These are phyloP conservation scores for Neodon shergylaensis DNA, from an alignment of 2,113 vertebrate genomes.

Conservation along the genomic window DNA sequence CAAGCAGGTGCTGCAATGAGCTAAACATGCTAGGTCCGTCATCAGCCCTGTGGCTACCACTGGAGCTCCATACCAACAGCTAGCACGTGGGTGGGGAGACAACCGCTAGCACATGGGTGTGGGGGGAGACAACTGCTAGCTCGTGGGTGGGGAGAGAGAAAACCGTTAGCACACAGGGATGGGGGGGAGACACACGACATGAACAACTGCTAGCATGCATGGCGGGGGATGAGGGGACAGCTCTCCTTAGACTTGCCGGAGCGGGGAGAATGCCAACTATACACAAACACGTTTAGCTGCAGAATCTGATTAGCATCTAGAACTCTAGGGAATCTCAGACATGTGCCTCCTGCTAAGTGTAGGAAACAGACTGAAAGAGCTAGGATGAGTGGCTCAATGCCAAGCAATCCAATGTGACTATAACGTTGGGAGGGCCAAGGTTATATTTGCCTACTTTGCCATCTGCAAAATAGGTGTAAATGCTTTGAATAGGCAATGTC, in stretches of 20 bases:
- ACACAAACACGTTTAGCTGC: neutral
- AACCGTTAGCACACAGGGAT: too few relatives aligned
- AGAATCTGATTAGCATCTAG: constrained; percentile 36
- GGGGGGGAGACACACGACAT: too few relatives aligned
- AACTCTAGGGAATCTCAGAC: constrained; percentile 17
- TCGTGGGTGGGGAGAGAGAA: too few relatives aligned
- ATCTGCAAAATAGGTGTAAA: constrained; percentile 20
- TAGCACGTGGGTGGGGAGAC: neutral
- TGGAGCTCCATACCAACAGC: neutral
- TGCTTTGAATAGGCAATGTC: neutral
- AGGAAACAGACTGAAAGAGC: neutral
- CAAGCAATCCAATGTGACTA: neutral
- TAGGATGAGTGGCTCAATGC: neutral
- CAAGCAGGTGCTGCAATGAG: neutral
- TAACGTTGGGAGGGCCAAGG: neutral
- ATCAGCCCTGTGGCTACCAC: neutral
- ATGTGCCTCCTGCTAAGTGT: neutral
- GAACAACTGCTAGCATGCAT: neutral
- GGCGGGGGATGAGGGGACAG: neutral
- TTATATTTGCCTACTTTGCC: neutral
- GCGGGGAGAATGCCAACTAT: neutral
- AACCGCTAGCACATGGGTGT: too few relatives aligned
- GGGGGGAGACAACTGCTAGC: too few relatives aligned
- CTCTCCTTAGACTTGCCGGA: neutral
- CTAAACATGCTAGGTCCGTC: neutral